Evolutionary conservation across 2,113 vertebrate species (phyloP).

Genomic region (Spheniscus mendiculus): DNA sequence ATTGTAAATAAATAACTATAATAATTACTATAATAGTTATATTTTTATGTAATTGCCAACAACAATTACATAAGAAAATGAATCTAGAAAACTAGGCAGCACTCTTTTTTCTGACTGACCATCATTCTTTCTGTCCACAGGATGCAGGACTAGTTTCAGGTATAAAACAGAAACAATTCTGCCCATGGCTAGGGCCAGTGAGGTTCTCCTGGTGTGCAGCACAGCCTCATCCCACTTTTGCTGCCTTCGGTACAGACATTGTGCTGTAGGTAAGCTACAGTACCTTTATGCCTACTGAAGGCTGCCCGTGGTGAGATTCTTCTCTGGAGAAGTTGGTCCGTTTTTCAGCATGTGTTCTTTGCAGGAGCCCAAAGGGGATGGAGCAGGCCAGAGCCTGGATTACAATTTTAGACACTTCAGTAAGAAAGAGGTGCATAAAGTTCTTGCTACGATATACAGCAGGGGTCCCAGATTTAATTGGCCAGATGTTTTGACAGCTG

Average conservation of each 20-base stretch:
- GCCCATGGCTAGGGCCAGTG: not conserved
- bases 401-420: not conserved
- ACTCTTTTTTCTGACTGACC: not conserved
- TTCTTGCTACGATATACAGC: not conserved
- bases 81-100: not conserved
- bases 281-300: not conserved
- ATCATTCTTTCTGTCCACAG: not conserved
- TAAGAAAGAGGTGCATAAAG: not conserved
- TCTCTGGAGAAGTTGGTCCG: not conserved
- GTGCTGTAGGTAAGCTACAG: not conserved
- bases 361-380: not conserved
- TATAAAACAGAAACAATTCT: not conserved
- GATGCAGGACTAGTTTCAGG: not conserved
- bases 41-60: not conserved
- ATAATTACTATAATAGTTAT: not conserved
- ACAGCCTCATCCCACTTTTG: not conserved
- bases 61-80: not conserved
- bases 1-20: not conserved
- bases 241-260: not conserved
- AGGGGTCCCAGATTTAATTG: not conserved
- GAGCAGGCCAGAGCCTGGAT: not conserved
- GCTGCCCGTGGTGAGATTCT: not conserved
- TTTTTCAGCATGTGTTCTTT: not conserved
- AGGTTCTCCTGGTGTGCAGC: not conserved
- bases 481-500: not conserved